Base-by-base conservation (phyloP, 2,797 vertebrate species). In the Aldrovandia affinis region DNA sequence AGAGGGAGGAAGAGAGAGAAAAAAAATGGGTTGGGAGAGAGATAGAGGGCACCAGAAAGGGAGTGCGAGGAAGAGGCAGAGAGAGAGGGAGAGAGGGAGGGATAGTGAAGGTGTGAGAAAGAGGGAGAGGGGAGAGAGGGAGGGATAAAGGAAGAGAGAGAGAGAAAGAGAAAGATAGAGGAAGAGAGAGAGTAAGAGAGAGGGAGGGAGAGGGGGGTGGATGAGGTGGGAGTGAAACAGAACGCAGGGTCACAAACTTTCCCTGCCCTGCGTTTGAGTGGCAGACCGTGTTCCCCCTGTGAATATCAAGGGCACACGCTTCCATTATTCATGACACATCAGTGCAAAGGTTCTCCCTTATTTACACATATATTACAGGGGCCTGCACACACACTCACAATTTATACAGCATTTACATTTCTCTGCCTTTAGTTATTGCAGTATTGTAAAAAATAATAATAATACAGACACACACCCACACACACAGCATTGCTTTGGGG, bases 291-390 rank as follows among this genome's bases (percentile, higher is more conserved):
- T 65, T 89, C 89, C 90, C 87, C 91, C 91, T 89, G 91, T 94
- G 93, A 94, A 95, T 95, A 95, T 91, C 91, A 94, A 95, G 92
- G 93, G 87, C 90, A 92, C 85, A 87, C 81, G 86, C 78, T 84
- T 95, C 89, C 93, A 95, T 95, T 94, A 95, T 95, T 95, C 93
- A 95, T 93, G 86, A 90, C 86, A 91, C 93, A 94, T 93, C 93
- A 94, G 92, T 93, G 95, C 92, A 92, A 91, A 93, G 94, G 92
- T 70, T 61, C 91, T 86, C 92, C 83, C 89, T 89, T 92, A 95
- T 95, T 95, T 93, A 95, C 93, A 95, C 93, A 94, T 94, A 94
- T 94, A 95, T 95, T 94, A 94, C 89, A 92, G 73, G 87, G 92
- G 89, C 87, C 93, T 92, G 92, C 89, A 86, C 94, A 91, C 89